Base-by-base conservation (phyloP, 2,797 vertebrate genomes). In the Halcyon badia region DNA sequence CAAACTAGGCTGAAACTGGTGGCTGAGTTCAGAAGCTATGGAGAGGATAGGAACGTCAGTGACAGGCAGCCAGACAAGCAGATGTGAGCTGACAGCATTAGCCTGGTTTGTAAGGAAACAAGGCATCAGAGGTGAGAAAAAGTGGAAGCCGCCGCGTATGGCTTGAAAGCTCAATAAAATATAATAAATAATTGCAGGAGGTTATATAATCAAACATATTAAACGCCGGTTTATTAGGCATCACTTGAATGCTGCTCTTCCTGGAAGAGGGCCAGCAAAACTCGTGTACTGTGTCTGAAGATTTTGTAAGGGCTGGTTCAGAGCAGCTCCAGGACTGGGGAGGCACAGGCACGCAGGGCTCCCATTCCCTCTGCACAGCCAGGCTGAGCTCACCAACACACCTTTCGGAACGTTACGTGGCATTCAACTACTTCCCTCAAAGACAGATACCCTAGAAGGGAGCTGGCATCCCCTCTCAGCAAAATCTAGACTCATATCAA, bases 181-280 rank as follows among this genome's bases (percentile, higher is more conserved):
- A 37, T 2, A 87, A 75, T 12, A 83, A 75, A 31, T 52, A 87
- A 87, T 20, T 57, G 68, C 64, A 73, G 73, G 1, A 10, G 56
- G 56, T 84, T 94, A 69, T 49, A 88, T 44, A 72, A 93, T 71
- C 64, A 68, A 89, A 77, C n/a, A 46, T 73, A 89, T 62, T 64
- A 87, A 94, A 91, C 1, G 33, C 16, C 31, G 31, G n/a, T 78
- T 94, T 77, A 93, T 94, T 66, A 93, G 77, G 73, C 17, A 51
- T 24, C n/a, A 86, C 46, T 87, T 49, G 52, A 89, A 86, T 33
- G 31, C 71, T 95, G 71, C 81, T 56, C 69, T 73, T 64, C 57
- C 77, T 94, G 89, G 91, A 75, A 65, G 26, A 22, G n/a, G 93
- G 92, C 84, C 91, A 96, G 68, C 35, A 57, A 71, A 92, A 65